Conservation (phyloP, 1,140 invertebrate species). For the Drosophila tani region DNA sequence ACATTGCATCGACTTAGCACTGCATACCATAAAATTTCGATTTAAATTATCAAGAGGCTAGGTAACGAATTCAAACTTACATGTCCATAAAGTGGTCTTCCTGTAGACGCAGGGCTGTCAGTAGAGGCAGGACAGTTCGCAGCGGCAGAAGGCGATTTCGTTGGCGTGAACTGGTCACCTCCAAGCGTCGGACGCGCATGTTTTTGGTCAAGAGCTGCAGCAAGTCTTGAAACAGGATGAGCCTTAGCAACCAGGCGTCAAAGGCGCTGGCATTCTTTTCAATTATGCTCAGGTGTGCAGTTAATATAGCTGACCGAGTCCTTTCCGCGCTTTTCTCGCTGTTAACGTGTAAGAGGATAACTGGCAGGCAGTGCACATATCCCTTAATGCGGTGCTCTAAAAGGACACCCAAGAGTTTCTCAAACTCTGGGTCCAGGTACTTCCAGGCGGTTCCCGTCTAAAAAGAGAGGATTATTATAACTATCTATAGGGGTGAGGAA, state of each 20-base stretch:
- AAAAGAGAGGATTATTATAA: neutral
- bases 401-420: slow-evolving; percentile 32
- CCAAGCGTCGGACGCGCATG: neutral
- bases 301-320: neutral
- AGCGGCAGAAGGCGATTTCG: slow-evolving; percentile 31
- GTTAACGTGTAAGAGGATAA: slow-evolving; percentile 44
- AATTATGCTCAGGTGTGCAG: slow-evolving; percentile 35
- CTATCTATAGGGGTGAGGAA: too few relatives aligned
- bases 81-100: slow-evolving; percentile 37
- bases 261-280: slow-evolving; percentile 11
- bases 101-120: slow-evolving; percentile 38
- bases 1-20: slow-evolving; percentile 25
- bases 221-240: slow-evolving; percentile 31
- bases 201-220: slow-evolving; percentile 44
- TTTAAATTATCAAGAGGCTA: neutral
- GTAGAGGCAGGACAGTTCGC: slow-evolving; percentile 22
- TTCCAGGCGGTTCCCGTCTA: slow-evolving; percentile 13
- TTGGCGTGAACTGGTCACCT: neutral
- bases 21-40: neutral
- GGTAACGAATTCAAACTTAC: slow-evolving; percentile 12
- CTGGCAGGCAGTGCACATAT: slow-evolving; percentile 35
- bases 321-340: slow-evolving; percentile 1
- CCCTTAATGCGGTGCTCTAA: slow-evolving; percentile 21
- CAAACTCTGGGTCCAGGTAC: slow-evolving; percentile 30
- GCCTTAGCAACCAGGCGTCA: slow-evolving; percentile 48